Conservation (phyloP, 2,888 invertebrate species). For the Eristalis tenax region DNA sequence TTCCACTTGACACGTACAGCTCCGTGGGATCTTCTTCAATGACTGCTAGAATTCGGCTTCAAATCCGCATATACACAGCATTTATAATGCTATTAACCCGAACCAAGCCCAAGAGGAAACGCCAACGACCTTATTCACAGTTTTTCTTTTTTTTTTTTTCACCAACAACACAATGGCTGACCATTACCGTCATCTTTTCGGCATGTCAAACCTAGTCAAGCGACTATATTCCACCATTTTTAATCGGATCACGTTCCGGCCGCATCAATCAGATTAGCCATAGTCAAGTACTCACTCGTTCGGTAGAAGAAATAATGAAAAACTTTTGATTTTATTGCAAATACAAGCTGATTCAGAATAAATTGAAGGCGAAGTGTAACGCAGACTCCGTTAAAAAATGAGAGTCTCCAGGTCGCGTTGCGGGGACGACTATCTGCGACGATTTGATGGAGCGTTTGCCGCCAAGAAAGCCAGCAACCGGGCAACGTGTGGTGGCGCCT, state of each 20-base stretch:
- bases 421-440: conserved; percentile 16
- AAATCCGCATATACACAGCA: conserved; percentile 14
- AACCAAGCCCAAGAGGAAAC: conserved; percentile 7
- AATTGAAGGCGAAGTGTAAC: neutral
- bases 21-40: neutral
- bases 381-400: neutral
- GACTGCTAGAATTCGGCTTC: conserved; percentile 1
- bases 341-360: conserved; percentile 5
- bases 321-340: neutral
- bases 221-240: neutral
- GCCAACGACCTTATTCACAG: conserved; percentile 40
- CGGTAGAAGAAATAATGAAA: conserved; percentile 33
- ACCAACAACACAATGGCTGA: neutral
- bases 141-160: neutral
- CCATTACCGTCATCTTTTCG: conserved; percentile 46
- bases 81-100: conserved; percentile 48
- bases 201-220: conserved; percentile 34
- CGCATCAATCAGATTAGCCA: conserved; percentile 37
- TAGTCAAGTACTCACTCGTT: conserved; percentile 30
- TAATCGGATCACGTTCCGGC: conserved; percentile 53
- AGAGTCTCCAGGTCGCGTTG: neutral
- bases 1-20: neutral
- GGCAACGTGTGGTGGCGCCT: conserved; percentile 85
- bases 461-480: conserved; percentile 85
- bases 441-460: conserved; percentile 75